Base-by-base conservation (phyloP, 2,888 invertebrate genomes). In the Hyles lineata region DNA sequence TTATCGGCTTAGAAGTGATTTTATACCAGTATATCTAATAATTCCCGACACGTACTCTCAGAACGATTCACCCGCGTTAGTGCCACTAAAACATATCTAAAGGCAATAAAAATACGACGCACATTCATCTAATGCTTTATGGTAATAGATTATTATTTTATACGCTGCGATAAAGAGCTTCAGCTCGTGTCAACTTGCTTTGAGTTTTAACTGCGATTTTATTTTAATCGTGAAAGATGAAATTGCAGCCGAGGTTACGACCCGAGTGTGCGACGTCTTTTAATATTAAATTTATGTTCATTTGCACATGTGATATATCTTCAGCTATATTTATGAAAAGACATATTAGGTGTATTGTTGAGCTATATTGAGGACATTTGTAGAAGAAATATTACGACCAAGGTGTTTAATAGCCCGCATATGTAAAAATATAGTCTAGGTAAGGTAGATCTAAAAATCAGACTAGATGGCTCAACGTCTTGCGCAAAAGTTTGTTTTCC, bases 31-130 rank as follows among this genome's bases (percentile, higher is more conserved):
- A 19, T 55, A n/a, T 55, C 55, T n/a, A 55, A 55, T 55, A 23
- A 67, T 67, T 67, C 67, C 23, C 7, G 23, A 43, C 67, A 67
- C 67, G 67, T 67, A 43, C 11, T 11, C 21, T 11, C 15, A n/a
- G 43, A 15, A 62, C 35, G 62, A 43, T 63, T 43, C 63, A 43
- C 43, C 59, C 60, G 29, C 69, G 72, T 72, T 72, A 72, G 60
- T 59, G 70, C 29, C 72, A 50, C 43, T 72, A 72, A 72, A 72
- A 61, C 61, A 61, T 72, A 72, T 72, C 72, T 72, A 71, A 61
- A 23, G 43, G 60, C 70, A 61, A 72, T 72, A 72, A 72, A 60
- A 72, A 69, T 61, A 70, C 61, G 70, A 25, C 17, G 72, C 61
- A 50, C 61, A 61, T 70, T 72, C 72, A 19, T 62, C 67, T 67